Conservation (phyloP, 64 coral and sea anemone genomes). For the Dendronephthya gigantea region DNA sequence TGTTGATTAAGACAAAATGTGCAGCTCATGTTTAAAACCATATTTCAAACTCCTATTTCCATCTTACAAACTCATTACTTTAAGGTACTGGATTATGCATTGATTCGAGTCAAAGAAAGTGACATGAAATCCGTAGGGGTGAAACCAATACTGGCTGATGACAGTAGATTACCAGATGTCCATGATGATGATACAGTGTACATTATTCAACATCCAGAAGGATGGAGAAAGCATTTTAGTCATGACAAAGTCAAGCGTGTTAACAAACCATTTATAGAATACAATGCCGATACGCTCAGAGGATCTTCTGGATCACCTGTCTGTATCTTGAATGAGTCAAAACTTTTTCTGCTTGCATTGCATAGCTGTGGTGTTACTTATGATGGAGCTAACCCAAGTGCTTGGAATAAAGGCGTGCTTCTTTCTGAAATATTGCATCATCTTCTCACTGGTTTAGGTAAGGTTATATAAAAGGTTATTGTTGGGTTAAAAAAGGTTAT, state of each 20-base stretch:
- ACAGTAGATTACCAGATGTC: neutral
- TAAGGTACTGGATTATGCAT: neutral
- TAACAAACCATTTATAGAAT: neutral
- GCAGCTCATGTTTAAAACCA: too few species aligned
- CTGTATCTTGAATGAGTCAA: neutral
- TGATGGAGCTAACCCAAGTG: neutral
- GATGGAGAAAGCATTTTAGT: neutral
- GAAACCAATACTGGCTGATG: neutral
- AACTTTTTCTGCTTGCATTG: neutral
- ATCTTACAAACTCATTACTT: neutral
- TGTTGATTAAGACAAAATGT: too few species aligned
- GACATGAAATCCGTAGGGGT: neutral
- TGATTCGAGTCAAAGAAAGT: neutral
- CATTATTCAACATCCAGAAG: constrained; percentile 11
- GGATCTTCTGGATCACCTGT: constrained; percentile 10
- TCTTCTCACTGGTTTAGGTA: neutral
- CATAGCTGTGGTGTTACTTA: neutral
- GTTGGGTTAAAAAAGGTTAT: too few species aligned
- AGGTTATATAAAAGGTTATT: too few species aligned
- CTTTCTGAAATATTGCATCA: neutral
- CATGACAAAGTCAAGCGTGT: neutral
- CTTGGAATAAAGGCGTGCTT: constrained; percentile 8
- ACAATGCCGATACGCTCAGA: neutral
- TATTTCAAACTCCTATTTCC: too few species aligned
- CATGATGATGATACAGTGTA: neutral